Conservation (phyloP, 2,888 invertebrate genomes). For the Scaptomyza reducta region DNA sequence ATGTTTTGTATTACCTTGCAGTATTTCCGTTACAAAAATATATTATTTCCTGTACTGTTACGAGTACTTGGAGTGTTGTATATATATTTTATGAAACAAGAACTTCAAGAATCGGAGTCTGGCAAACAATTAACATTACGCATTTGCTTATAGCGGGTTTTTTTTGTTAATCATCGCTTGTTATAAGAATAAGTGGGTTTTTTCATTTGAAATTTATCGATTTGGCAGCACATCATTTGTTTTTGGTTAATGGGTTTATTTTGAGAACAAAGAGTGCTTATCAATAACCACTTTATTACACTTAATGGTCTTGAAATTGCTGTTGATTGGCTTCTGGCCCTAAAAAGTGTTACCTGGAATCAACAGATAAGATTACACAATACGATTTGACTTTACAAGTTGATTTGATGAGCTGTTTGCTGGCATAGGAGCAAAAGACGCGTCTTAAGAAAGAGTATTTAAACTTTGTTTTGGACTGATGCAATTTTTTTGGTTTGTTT, state of each 20-base stretch:
- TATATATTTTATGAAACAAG: background rate
- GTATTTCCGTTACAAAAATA: background rate
- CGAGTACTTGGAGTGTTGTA: background rate
- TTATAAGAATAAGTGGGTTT: background rate
- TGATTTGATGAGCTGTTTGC: background rate
- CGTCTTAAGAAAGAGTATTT: constrained; percentile 24
- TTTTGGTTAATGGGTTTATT: background rate
- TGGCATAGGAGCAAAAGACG: background rate
- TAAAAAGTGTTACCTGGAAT: background rate
- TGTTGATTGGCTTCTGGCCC: background rate
- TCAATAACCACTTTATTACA: background rate
- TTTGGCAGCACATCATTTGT: background rate
- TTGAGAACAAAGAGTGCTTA: background rate
- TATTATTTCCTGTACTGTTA: background rate
- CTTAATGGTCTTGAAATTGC: background rate
- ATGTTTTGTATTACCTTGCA: background rate
- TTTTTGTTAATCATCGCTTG: background rate
- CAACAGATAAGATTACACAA: background rate
- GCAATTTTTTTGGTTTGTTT: constrained; percentile 3
- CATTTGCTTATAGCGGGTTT: background rate
- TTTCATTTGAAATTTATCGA: background rate
- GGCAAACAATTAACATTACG: background rate
- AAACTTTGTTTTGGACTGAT: background rate
- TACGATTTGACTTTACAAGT: accelerated
- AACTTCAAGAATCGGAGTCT: background rate